Evolutionary conservation across 2,888 invertebrate genomes (phyloP).

Genomic region (Thymelicus sylvestris): DNA sequence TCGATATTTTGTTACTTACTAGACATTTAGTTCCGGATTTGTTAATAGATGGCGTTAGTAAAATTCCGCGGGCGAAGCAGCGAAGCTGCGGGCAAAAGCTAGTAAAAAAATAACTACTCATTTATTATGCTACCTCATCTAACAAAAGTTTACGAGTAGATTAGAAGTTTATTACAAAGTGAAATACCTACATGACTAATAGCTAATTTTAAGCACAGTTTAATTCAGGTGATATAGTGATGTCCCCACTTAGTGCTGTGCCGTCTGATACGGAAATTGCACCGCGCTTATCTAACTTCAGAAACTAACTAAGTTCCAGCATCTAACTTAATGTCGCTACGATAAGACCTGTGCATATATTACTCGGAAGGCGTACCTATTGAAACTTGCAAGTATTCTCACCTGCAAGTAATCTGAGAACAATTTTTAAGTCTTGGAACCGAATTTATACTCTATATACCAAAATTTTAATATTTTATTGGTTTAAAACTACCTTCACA

Average conservation of each 20-base stretch:
- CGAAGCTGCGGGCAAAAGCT: too few species aligned
- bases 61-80: too few species aligned
- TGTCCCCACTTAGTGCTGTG: constrained; percentile 25
- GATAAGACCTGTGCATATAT: constrained; percentile 28
- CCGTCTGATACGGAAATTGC: constrained; percentile 49
- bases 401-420: neutral
- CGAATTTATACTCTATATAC: too few species aligned
- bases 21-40: too few species aligned
- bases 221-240: constrained; percentile 17
- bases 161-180: too few species aligned
- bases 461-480: too few species aligned
- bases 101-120: too few species aligned
- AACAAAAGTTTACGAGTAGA: too few species aligned
- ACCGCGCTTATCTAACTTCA: constrained; percentile 48
- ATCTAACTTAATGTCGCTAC: constrained; percentile 31
- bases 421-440: neutral
- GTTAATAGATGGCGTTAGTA: too few species aligned
- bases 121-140: too few species aligned
- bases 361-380: constrained; percentile 22
- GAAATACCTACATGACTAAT: neutral
- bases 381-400: constrained; percentile 12
- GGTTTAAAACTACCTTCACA: too few species aligned
- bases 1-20: too few species aligned
- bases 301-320: constrained; percentile 31
- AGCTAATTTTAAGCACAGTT: constrained; percentile 4